Evolutionary conservation across 2,888 invertebrate species (phyloP), one percentile per base, ranked within the genome.

Genomic region (Apodemia mormo): DNA sequence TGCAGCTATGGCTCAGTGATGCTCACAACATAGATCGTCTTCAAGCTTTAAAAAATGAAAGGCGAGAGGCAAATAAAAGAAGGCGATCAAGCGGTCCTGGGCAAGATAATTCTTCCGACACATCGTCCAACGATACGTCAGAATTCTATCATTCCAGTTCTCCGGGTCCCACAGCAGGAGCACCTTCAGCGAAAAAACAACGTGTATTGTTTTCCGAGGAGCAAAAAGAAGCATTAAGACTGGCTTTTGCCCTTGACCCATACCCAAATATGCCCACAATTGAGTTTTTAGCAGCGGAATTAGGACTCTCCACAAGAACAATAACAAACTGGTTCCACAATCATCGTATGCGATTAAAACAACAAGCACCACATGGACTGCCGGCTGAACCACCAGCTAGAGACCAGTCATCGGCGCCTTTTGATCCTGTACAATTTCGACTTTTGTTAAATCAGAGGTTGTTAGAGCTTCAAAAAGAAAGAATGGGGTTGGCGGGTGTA

Each of bases 251-350:
- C 0, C 94, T 99, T 68, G 99, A 99, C 85, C 99, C 99, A 0
- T 99, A 99, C 88, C 99, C 99, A 0, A 98, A 98, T 86, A 97
- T 98, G 82, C 97, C 97, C 37, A 98, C 98, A 71, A 98, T 99
- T 76, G 99, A 99, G 86, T 98, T 98, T 83, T 94, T 99, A 71
- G 98, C 99, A 45, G 95, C 96, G 45, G 98, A 99, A 87, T 93
- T 99, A 70, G 97, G 96, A 9, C 94, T 99, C 58, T 97, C 98
- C 7, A 97, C 98, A 68, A 95, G 99, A 78, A 99, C 99, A 69
- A 99, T 99, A 81, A 99, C 99, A 73, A 99, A 99, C 90, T 99
- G 99, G 99, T 99, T 99, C 94, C 99, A 99, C 94, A 99, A 99
- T 88, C 99, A 99, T 87, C 96, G 99, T 80, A 99, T 99, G 98